Percentiles rank a stretch among this genome's conserved stretches.
Evolutionary conservation across 2,113 vertebrate species (phyloP).

Genomic region (Scomber scombrus): DNA sequence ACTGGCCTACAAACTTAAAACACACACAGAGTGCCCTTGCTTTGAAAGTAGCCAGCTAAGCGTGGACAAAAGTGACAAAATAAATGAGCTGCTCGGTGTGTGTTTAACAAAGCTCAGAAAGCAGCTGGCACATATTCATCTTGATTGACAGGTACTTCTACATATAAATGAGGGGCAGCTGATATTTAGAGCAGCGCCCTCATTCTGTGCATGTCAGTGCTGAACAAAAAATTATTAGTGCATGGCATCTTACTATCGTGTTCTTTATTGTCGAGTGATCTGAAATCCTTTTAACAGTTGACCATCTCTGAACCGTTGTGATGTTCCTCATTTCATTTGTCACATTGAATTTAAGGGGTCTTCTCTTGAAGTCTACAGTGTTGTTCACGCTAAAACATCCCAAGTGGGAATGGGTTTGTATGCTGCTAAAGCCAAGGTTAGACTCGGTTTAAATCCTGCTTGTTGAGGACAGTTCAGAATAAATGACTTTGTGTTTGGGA

Average conservation of each 20-base stretch:
- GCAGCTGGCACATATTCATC: background rate
- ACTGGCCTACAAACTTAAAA: conserved; percentile 64
- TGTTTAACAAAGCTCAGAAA: conserved; percentile 38
- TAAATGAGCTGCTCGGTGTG: conserved; percentile 32
- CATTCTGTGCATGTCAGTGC: background rate
- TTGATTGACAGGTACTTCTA: conserved; percentile 23
- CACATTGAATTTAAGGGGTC: conserved; percentile 16
- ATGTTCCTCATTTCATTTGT: conserved; percentile 26
- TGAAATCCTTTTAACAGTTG: conserved; percentile 54
- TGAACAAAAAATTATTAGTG: conserved; percentile 21
- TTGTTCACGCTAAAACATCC: background rate
- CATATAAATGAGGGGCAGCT: conserved; percentile 31
- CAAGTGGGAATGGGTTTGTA: conserved; percentile 6
- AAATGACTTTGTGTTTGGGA: conserved; percentile 21
- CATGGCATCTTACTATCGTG: conserved; percentile 31
- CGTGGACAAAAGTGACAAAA: conserved; percentile 38
- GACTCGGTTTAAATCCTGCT: conserved; percentile 2
- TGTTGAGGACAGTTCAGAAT: conserved; percentile 5
- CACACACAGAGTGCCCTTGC: conserved; percentile 51
- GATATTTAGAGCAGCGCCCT: conserved; percentile 40
- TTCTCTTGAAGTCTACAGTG: background rate
- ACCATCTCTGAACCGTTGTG: conserved; percentile 41
- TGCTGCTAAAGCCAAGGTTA: conserved; percentile 23
- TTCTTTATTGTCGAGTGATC: conserved; percentile 18
- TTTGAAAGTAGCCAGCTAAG: conserved; percentile 54